Base-by-base conservation (phyloP, 2,888 invertebrate species). In the Cotesia congregata region DNA sequence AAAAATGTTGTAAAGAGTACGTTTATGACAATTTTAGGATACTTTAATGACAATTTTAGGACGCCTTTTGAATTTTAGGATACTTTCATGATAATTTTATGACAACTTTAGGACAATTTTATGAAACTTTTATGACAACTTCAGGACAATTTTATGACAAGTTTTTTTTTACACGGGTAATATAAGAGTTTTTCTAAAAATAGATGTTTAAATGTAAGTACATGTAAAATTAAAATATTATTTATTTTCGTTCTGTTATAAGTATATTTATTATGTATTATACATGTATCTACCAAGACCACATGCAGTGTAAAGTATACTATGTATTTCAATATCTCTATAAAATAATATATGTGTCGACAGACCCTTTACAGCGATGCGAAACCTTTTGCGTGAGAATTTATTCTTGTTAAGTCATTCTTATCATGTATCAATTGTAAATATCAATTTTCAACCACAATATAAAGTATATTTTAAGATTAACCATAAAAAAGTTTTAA, bases 331-430 rank as follows among this genome's bases (percentile, higher is more conserved):
- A 50, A 50, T 50, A 50, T 50, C 12, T 50, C 12, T 50, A 50
- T 50, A 50, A 50, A 50, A 50, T 50, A 50, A 50, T 12, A 50
- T 50, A 12, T 41, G 41, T n/a, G 9, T 40, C 68, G 68, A 68
- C 68, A 68, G 68, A 40, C 41, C 40, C 65, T n/a, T 41, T 15
- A 17, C 41, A 38, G 17, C 60, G 60, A 30, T 38, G 64, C 17
- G 40, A 39, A 72, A 72, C 41, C 62, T 39, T 9, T 64, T 9
- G 7, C 15, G 62, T 62, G 30, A 40, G 40, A 72, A 72, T 72
- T 72, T 40, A 20, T 72, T n/a, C 12, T 30, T 61, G 71, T 30
- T 15, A 30, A 15, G 39, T 6, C n/a, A 60, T 71, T 61, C 12
- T 71, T 12, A 6, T 61, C 20, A 38, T 71, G 50, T 61, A 20